phyloP scores from a whole-genome alignment of 37 sponge, comb jelly and placozoan species.

The Theonella swinhoei region DNA sequence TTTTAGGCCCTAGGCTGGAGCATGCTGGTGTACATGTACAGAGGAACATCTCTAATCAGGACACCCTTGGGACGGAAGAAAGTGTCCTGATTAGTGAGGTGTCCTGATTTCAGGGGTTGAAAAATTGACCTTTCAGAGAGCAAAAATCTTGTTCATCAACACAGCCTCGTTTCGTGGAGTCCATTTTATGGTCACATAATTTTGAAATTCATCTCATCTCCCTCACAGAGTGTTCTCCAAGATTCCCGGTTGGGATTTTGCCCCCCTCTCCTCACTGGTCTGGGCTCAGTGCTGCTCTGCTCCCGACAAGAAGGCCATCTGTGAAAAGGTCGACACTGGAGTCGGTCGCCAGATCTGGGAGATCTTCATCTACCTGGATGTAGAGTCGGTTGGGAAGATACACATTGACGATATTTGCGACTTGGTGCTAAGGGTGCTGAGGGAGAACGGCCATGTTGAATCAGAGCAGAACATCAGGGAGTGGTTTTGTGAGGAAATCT shows the following conservation, averaged over 20 bases:
- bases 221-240: background rate
- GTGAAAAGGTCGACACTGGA: background rate
- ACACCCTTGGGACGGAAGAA: too few species aligned
- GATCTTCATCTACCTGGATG: conserved; percentile 52
- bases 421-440: conserved; percentile 36
- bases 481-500: conserved; percentile 48
- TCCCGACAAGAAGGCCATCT: background rate
- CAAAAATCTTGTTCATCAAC: too few species aligned
- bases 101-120: too few species aligned
- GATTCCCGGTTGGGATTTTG: conserved; percentile 4
- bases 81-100: too few species aligned
- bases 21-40: too few species aligned
- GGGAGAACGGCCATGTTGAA: conserved; percentile 21
- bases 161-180: too few species aligned
- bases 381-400: background rate
- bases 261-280: background rate
- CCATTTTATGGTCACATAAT: too few species aligned
- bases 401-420: conserved; percentile 48
- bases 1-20: too few species aligned
- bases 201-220: background rate
- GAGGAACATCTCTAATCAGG: too few species aligned
- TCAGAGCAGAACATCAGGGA: conserved; percentile 21
- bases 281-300: background rate
- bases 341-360: conserved; percentile 47
- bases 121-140: too few species aligned